Evolutionary conservation across 2,888 invertebrate species (phyloP).

Genomic region (Lissonota sp.): DNA sequence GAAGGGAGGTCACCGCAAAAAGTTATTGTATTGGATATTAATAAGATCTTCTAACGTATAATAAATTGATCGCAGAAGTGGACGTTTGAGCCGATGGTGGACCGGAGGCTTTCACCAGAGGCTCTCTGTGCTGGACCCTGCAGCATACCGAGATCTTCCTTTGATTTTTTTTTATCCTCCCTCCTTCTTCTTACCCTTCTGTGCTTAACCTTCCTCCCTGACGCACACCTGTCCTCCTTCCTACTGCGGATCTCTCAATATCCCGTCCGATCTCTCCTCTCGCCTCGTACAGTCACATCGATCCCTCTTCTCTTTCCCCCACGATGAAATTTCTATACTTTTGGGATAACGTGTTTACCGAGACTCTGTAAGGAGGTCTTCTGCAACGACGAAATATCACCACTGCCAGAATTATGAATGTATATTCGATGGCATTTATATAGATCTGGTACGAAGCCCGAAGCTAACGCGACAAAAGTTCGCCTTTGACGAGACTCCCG

Average conservation of each 20-base stretch:
- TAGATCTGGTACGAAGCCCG: constrained; percentile 4
- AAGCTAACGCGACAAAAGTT: constrained; percentile 34
- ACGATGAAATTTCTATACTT: constrained; percentile 11
- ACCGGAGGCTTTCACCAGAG: constrained; percentile 76
- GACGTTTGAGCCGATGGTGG: constrained; percentile 69
- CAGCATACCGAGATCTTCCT: constrained; percentile 77
- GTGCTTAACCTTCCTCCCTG: constrained; percentile 37
- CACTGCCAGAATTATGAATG: constrained; percentile 12
- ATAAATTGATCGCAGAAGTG: constrained; percentile 66
- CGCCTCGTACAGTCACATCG: constrained; percentile 31
- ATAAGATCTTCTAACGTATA: constrained; percentile 67
- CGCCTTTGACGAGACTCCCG: constrained; percentile 70
- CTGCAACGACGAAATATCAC: constrained; percentile 38
- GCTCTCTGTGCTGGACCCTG: constrained; percentile 62
- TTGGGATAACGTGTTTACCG: constrained; percentile 12
- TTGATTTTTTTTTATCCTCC: constrained; percentile 48
- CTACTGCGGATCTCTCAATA: constrained; percentile 41
- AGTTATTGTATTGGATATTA: constrained; percentile 47
- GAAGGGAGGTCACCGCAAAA: neutral
- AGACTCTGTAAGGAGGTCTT: constrained; percentile 18
- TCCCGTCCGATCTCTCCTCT: constrained; percentile 41
- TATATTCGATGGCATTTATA: neutral
- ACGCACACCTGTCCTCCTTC: constrained; percentile 66
- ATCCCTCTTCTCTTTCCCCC: constrained; percentile 4
- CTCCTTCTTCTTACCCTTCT: constrained; percentile 55